phyloP scores from a whole-genome alignment of 2,888 invertebrate genomes.

The Hedychridium roseum region DNA sequence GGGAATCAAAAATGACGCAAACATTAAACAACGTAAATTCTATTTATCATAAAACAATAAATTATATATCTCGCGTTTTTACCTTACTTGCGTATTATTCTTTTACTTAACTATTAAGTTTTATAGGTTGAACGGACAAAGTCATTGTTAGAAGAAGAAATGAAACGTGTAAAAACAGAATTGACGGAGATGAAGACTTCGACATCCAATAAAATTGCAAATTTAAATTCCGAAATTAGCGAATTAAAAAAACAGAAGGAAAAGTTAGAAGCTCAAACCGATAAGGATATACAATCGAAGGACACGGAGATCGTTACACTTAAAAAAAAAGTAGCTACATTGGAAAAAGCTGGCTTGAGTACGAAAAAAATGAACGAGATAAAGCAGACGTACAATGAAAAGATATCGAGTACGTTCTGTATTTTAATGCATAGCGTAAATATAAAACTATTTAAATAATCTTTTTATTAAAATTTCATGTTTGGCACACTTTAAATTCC shows the following conservation, averaged over 20 bases:
- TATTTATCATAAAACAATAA: constrained; percentile 11
- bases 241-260: constrained; percentile 70
- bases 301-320: constrained; percentile 81
- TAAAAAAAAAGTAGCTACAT: constrained; percentile 75
- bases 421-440: no score
- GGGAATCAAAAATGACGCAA: constrained; percentile 53
- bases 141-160: constrained; percentile 68
- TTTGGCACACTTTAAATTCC: constrained; percentile 10
- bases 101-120: no score
- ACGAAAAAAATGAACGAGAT: constrained; percentile 73
- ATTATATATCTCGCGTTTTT: constrained; percentile 7
- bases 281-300: constrained; percentile 79
- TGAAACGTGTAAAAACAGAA: constrained; percentile 70
- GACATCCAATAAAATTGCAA: constrained; percentile 64
- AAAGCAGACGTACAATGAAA: constrained; percentile 73
- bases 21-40: constrained; percentile 52
- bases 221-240: constrained; percentile 66
- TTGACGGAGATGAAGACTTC: constrained; percentile 64
- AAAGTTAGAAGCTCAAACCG: constrained; percentile 72
- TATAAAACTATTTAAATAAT: no score
- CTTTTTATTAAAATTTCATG: not conserved
- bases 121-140: constrained; percentile 71
- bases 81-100: no score
- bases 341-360: constrained; percentile 72
- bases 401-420: constrained; percentile 71